Evolutionary conservation across 2,888 invertebrate species (phyloP).

Genomic region (Drosophila birchii): DNA sequence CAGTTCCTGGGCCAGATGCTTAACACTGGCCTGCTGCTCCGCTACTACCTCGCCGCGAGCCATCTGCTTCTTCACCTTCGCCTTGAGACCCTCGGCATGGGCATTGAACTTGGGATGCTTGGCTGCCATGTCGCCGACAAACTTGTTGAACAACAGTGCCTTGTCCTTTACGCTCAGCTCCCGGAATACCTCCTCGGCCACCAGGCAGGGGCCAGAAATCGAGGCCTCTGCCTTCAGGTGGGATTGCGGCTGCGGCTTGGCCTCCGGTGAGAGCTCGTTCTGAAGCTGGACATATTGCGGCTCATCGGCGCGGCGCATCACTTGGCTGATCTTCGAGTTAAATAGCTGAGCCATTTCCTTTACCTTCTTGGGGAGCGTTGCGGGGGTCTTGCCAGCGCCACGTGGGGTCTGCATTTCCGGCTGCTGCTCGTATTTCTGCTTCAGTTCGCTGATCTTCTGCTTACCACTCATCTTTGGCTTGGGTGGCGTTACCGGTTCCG

Average conservation of each 20-base stretch:
- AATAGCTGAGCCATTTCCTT: slow-evolving; percentile 82
- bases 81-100: slow-evolving; percentile 65
- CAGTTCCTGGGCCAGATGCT: slow-evolving; percentile 66
- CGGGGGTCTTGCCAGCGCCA: slow-evolving; percentile 10
- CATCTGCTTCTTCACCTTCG: slow-evolving; percentile 64
- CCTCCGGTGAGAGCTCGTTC: slow-evolving; percentile 66
- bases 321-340: slow-evolving; percentile 77
- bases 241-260: slow-evolving; percentile 26
- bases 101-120: slow-evolving; percentile 76
- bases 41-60: slow-evolving; percentile 67
- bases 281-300: slow-evolving; percentile 58
- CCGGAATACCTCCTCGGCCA: slow-evolving; percentile 80
- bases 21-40: slow-evolving; percentile 76
- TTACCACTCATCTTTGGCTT: slow-evolving; percentile 39
- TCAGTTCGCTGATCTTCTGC: slow-evolving; percentile 70
- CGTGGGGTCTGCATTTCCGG: slow-evolving; percentile 31
- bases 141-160: slow-evolving; percentile 78
- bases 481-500: slow-evolving; percentile 23
- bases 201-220: slow-evolving; percentile 65
- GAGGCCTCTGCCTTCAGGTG: slow-evolving; percentile 1
- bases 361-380: slow-evolving; percentile 67
- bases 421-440: slow-evolving; percentile 71
- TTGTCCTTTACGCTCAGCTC: slow-evolving; percentile 83
- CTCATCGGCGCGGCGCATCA: slow-evolving; percentile 62
- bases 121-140: slow-evolving; percentile 76